phyloP scores from a whole-genome alignment of 2,888 invertebrate species.

The Plebejus melissa region DNA sequence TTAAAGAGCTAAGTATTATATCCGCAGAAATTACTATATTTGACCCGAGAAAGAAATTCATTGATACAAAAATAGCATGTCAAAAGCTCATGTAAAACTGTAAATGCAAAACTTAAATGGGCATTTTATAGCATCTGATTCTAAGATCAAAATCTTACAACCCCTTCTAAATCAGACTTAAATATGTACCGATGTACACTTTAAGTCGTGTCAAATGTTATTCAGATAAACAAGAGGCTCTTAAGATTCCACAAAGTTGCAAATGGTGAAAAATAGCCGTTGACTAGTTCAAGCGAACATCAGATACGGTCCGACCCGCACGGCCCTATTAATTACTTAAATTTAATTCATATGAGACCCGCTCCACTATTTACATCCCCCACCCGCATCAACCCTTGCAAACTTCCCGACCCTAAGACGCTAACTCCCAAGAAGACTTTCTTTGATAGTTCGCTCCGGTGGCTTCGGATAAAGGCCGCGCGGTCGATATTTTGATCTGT shows the following conservation, averaged over 20 bases:
- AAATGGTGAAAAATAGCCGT: slow-evolving; percentile 10
- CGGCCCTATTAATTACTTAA: slow-evolving; percentile 75
- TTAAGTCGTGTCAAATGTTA: neutral
- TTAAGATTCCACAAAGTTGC: slow-evolving; percentile 51
- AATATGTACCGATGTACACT: neutral
- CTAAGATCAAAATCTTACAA: neutral
- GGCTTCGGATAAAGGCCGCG: slow-evolving; percentile 72
- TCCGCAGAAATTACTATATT: neutral
- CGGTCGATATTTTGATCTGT: slow-evolving; percentile 78
- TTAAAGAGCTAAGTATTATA: neutral
- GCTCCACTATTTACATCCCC: slow-evolving; percentile 75
- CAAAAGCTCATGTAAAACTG: too few species aligned
- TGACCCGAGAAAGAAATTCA: neutral
- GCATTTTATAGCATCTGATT: neutral
- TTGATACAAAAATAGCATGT: neutral
- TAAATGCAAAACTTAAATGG: neutral
- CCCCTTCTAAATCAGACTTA: neutral
- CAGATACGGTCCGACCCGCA: slow-evolving; percentile 46
- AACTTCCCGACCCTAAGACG: slow-evolving; percentile 75
- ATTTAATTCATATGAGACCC: slow-evolving; percentile 76
- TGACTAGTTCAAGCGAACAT: slow-evolving; percentile 46
- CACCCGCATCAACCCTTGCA: slow-evolving; percentile 75
- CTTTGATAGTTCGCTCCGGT: slow-evolving; percentile 77
- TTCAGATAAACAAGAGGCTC: neutral
- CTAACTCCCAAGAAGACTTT: slow-evolving; percentile 75